Evolutionary conservation across 2,113 vertebrate genomes (phyloP), one percentile per base, ranked within the genome.

Genomic region (Oreochromis aureus): DNA sequence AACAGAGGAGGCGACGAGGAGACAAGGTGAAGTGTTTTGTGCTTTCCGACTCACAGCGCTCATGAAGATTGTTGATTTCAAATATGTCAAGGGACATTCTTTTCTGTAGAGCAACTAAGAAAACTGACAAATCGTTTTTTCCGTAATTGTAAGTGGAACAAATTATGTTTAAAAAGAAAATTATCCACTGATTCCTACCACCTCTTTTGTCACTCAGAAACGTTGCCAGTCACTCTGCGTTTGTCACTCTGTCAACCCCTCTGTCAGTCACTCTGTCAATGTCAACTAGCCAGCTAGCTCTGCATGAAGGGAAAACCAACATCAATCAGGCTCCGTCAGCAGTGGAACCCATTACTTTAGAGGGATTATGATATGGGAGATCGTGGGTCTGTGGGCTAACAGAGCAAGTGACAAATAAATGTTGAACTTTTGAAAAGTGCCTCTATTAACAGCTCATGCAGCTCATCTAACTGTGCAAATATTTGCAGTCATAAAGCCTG

Each of bases 211-310:
- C 85, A 85, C 53, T 92, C 82, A 46, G 48, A 91, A 89, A 86
- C 66, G 32, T 44, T 87, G 51, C 66, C 87, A 89, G 85, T 87
- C 89, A 79, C 56, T 82, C 73, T 34, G 54, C 86, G 54, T 92
- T 90, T 94, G 93, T 93, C 92, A 88, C 88, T 93, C 83, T 84
- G 93, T 93, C 93, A 89, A 41, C 89, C 85, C 59, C 18, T 84
- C 90, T 59, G 93, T 94, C 94, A 91, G 82, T 93, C 94, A 87
- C 88, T 93, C 88, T 80, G 88, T 95, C 94, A 94, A 34, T 87
- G 91, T 92, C 93, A 88, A 58, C 84, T 34, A 84, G 85, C 80
- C 34, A 59, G 69, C 85, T 69, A 90, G 88, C 87, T 66, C 81
- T n/a, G 69, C 71, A 73, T 22, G 87, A 78, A 89, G 81, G 86